Percentiles rank a stretch among this genome's conserved stretches.
These are phyloP conservation scores for Drosophila helvetica DNA, from an alignment of 2,888 invertebrate genomes.

Conservation along the genomic window DNA sequence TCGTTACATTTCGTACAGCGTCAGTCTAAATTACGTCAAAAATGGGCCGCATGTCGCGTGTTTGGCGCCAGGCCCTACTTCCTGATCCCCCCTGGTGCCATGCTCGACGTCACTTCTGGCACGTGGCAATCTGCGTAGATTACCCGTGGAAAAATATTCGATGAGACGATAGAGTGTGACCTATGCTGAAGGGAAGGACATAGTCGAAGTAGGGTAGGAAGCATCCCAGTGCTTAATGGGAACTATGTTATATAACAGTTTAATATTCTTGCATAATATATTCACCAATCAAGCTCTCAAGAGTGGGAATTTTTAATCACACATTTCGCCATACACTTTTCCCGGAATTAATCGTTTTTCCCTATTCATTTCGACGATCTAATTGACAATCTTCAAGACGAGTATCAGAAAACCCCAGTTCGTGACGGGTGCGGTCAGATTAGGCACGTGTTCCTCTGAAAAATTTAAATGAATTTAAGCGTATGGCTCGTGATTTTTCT, in stretches of 20 bases:
- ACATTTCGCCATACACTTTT: background rate
- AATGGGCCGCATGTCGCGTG: constrained; percentile 52
- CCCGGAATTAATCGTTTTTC: background rate
- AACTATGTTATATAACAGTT: background rate
- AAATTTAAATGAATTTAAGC: constrained; percentile 5
- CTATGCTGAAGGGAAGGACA: constrained; percentile 44
- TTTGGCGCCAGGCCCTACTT: constrained; percentile 26
- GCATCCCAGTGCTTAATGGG: background rate
- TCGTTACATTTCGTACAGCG: constrained; percentile 20
- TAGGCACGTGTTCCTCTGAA: constrained; percentile 30
- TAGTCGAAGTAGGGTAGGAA: background rate
- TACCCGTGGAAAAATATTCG: constrained; percentile 30
- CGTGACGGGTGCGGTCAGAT: constrained; percentile 16
- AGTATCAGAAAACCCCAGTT: constrained; percentile 19
- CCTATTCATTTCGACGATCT: constrained; percentile 34
- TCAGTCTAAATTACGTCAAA: constrained; percentile 54
- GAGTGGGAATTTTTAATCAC: too few species aligned
- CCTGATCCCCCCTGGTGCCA: constrained; percentile 36
- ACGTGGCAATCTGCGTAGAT: constrained; percentile 35
- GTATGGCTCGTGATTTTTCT: constrained; percentile 28
- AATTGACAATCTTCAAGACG: constrained; percentile 10
- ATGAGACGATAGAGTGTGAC: constrained; percentile 27
- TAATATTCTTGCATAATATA: background rate
- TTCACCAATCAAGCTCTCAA: background rate
- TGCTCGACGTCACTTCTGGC: constrained; percentile 47